Percentiles rank a stretch among this genome's conserved stretches.
phyloP scores from a whole-genome alignment of 2,113 vertebrate species.

The Dendropsophus ebraccatus region DNA sequence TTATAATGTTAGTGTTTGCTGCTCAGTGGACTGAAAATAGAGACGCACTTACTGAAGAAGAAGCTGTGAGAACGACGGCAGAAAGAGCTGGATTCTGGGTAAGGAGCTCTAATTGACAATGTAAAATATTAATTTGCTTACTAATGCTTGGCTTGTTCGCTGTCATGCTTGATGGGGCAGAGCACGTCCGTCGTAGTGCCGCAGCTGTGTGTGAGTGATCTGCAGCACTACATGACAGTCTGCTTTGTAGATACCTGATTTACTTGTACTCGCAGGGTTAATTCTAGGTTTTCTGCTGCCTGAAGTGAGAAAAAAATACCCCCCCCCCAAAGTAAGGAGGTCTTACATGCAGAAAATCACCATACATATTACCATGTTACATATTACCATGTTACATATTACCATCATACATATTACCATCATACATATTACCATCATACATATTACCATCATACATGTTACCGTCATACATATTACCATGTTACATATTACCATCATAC shows the following conservation, averaged over 20 bases:
- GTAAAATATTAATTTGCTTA: constrained; percentile 56
- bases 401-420: no score
- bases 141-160: constrained; percentile 8
- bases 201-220: neutral
- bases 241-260: neutral
- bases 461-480: no score
- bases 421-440: no score
- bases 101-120: constrained; percentile 16
- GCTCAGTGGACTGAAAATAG: constrained; percentile 13
- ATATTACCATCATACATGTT: no score
- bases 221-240: neutral
- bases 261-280: no score
- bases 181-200: neutral
- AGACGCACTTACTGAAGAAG: neutral
- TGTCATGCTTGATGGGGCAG: constrained; percentile 10
- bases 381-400: no score
- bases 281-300: no score
- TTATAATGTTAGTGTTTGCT: constrained; percentile 8
- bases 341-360: no score
- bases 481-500: no score
- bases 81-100: constrained; percentile 30
- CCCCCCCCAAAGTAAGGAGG: no score
- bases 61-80: constrained; percentile 6
- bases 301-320: no score
- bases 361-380: no score